Percentiles rank a stretch among this genome's conserved stretches.
Conservation (phyloP, 2,888 invertebrate genomes). For the Limnephilus marmoratus region DNA sequence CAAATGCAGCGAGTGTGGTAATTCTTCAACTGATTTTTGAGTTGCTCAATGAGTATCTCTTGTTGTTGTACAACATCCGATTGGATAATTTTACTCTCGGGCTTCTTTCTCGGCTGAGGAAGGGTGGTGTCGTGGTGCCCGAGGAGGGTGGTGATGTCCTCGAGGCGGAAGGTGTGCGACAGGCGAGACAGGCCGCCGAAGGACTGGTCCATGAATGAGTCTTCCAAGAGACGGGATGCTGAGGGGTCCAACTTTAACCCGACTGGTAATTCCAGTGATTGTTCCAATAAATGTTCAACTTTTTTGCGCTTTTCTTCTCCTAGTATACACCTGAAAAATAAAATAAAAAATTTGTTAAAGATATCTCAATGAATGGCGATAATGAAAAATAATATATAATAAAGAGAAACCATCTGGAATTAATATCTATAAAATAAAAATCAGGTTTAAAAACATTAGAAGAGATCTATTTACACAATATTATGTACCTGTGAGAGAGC, state of each 20-base stretch:
- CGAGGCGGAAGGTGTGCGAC: constrained; percentile 74
- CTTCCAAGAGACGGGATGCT: constrained; percentile 72
- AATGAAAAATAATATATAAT: not conserved
- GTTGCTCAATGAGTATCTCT: constrained; percentile 67
- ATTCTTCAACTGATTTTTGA: constrained; percentile 70
- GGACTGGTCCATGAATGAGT: constrained; percentile 75
- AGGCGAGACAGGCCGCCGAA: constrained; percentile 70
- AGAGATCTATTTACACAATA: not conserved
- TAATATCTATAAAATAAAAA: too few relatives aligned
- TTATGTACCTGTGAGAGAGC: constrained; percentile 77
- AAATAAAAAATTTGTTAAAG: constrained; percentile 51
- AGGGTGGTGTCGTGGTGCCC: constrained; percentile 72
- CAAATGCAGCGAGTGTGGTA: constrained; percentile 68
- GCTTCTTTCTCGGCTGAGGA: not conserved
- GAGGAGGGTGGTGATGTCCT: constrained; percentile 75
- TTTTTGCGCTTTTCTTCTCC: constrained; percentile 76
- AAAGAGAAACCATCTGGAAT: not conserved
- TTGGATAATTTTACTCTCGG: not conserved
- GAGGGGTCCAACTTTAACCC: constrained; percentile 75
- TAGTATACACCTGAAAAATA: constrained; percentile 72
- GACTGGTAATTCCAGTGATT: constrained; percentile 75
- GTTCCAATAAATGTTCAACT: constrained; percentile 75
- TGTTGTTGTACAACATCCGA: constrained; percentile 45
- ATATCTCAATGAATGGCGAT: not conserved
- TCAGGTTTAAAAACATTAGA: not conserved